Evolutionary conservation across 2,113 vertebrate species (phyloP).

Genomic region (Carassius auratus): DNA sequence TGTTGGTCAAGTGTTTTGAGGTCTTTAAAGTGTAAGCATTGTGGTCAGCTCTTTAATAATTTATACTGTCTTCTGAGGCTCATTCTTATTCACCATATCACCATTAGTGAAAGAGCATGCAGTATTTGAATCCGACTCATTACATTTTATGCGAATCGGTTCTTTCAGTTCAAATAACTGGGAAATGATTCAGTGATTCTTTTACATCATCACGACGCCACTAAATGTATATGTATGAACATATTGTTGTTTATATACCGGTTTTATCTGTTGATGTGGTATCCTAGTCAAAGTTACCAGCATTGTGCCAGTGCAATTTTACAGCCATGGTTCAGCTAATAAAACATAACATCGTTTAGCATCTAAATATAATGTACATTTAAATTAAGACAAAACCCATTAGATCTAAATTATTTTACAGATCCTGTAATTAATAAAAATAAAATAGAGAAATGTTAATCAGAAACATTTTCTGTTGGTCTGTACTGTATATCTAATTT

Average conservation of each 20-base stretch:
- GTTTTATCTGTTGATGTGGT: not conserved
- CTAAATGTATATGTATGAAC: not conserved
- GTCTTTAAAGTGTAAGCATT: not conserved
- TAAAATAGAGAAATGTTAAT: not conserved
- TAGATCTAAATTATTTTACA: not conserved
- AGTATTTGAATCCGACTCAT: conserved; percentile 64
- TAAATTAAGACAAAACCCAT: not conserved
- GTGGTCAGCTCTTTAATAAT: not conserved
- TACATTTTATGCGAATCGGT: not conserved
- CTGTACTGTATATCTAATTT: not conserved
- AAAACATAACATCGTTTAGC: not conserved
- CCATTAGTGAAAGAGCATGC: conserved; percentile 86
- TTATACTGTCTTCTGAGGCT: not conserved
- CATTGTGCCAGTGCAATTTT: not conserved
- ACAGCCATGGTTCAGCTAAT: not conserved
- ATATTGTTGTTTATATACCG: not conserved
- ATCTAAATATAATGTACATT: not conserved
- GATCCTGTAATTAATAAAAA: not conserved
- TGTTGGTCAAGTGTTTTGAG: not conserved
- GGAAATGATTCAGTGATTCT: not conserved
- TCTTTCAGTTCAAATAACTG: not conserved
- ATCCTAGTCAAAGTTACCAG: not conserved
- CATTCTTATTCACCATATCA: conserved; percentile 75
- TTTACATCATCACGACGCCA: not conserved
- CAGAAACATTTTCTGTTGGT: not conserved